A percentile compares a stretch with the other conserved stretches of the same genome.
These are phyloP conservation scores for Dione vanillae DNA, from an alignment of 2,888 invertebrate genomes.

Conservation along the genomic window DNA sequence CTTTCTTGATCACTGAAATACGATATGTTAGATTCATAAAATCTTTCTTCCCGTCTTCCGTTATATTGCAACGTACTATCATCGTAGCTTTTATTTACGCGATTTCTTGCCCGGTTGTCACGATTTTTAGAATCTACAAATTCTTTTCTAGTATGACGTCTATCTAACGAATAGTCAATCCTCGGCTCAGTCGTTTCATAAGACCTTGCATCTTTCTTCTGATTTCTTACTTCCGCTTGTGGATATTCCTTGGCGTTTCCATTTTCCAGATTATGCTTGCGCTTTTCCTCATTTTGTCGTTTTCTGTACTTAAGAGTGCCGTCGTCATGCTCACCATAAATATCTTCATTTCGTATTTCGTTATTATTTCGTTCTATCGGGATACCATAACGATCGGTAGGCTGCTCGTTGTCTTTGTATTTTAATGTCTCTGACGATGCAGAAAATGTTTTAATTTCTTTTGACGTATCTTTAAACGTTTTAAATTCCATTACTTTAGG, in stretches of 20 bases:
- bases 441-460: constrained; percentile 80
- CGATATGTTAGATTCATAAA: constrained; percentile 78
- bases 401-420: constrained; percentile 76
- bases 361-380: constrained; percentile 74
- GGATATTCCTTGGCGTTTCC: constrained; percentile 71
- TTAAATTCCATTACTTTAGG: constrained; percentile 80
- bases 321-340: constrained; percentile 74
- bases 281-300: constrained; percentile 74
- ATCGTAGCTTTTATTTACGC: constrained; percentile 74
- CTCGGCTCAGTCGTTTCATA: constrained; percentile 72
- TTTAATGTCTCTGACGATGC: constrained; percentile 81
- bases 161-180: constrained; percentile 77
- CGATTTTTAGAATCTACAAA: constrained; percentile 67
- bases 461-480: constrained; percentile 80
- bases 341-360: constrained; percentile 66
- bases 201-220: constrained; percentile 68
- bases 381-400: constrained; percentile 75
- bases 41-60: constrained; percentile 74
- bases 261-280: constrained; percentile 67
- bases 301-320: constrained; percentile 80
- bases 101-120: constrained; percentile 64
- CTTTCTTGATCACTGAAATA: constrained; percentile 77
- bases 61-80: constrained; percentile 76
- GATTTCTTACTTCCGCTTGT: constrained; percentile 69
- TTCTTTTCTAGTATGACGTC: constrained; percentile 72